Evolutionary conservation across 2,888 invertebrate species (phyloP).

Genomic region (Pomacea canaliculata): DNA sequence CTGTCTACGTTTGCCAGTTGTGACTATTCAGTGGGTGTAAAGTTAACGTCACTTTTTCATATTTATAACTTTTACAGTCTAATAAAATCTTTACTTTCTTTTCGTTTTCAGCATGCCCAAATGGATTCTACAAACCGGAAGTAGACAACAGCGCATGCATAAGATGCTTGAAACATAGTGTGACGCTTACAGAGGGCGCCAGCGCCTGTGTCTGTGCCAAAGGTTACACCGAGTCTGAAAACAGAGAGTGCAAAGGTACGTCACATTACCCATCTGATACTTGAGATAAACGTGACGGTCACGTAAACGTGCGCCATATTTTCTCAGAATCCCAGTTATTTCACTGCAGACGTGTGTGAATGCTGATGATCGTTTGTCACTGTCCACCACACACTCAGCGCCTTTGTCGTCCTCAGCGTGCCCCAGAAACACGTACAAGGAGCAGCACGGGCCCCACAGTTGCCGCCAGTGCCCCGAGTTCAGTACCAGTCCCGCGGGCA

Average conservation of each 20-base stretch:
- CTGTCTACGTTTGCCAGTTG: too few species aligned
- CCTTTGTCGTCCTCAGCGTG: slow-evolving; percentile 6
- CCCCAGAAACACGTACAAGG: slow-evolving; percentile 17
- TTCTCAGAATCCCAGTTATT: not conserved
- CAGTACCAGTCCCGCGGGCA: slow-evolving; percentile 16
- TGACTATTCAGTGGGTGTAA: too few species aligned
- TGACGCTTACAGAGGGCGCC: slow-evolving; percentile 3
- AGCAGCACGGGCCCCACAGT: slow-evolving; percentile 6
- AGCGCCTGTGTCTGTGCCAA: slow-evolving; percentile 8
- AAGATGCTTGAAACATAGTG: slow-evolving; percentile 2
- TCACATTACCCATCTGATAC: not conserved
- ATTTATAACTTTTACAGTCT: too few species aligned
- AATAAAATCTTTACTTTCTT: not conserved
- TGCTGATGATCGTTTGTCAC: too few species aligned
- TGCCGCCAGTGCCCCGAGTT: slow-evolving; percentile 12
- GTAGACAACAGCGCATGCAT: slow-evolving; percentile 3
- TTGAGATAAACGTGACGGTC: not conserved
- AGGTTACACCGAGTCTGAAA: not conserved
- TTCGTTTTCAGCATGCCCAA: slow-evolving; percentile 11
- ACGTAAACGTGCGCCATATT: not conserved
- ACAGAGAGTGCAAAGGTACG: slow-evolving; percentile 8
- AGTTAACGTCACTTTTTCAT: too few species aligned
- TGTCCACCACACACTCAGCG: too few species aligned
- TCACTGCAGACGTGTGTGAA: not conserved
- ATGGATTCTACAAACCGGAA: slow-evolving; percentile 12